A percentile compares a stretch with the other conserved stretches of the same genome.
These are phyloP conservation scores for Villa cingulata DNA, from an alignment of 2,888 invertebrate genomes.

Conservation along the genomic window DNA sequence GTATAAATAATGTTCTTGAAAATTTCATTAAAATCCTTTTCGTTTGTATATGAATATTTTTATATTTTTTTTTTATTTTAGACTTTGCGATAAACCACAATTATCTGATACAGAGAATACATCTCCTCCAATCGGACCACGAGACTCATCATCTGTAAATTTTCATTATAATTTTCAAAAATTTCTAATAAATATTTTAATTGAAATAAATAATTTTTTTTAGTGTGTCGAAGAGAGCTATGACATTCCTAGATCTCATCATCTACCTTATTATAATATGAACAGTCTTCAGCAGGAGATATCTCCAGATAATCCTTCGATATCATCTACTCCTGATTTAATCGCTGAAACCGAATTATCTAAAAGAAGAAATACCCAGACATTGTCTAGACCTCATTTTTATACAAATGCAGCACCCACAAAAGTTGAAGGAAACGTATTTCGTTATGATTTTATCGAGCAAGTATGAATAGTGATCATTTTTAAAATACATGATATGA, in stretches of 20 bases:
- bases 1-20: no score
- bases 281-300: constrained; percentile 21
- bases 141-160: constrained; percentile 26
- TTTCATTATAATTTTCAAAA: neutral
- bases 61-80: neutral
- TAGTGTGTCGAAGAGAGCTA: constrained; percentile 43
- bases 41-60: neutral
- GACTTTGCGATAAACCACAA: constrained; percentile 27
- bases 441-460: constrained; percentile 40
- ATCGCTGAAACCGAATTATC: constrained; percentile 20
- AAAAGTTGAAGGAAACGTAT: constrained; percentile 37
- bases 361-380: constrained; percentile 17
- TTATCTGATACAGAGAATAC: constrained; percentile 36
- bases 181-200: neutral
- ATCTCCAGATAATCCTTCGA: constrained; percentile 16
- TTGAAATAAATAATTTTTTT: constrained; percentile 1
- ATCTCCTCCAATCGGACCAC: constrained; percentile 34
- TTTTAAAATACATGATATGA: neutral
- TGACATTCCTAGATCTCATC: constrained; percentile 57
- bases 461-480: constrained; percentile 19
- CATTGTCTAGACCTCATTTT: constrained; percentile 34
- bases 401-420: constrained; percentile 42
- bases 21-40: neutral
- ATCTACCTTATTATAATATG: constrained; percentile 36
- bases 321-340: constrained; percentile 33